Evolutionary conservation across 1,140 invertebrate species (phyloP).

Genomic region (Bombus balteatus): DNA sequence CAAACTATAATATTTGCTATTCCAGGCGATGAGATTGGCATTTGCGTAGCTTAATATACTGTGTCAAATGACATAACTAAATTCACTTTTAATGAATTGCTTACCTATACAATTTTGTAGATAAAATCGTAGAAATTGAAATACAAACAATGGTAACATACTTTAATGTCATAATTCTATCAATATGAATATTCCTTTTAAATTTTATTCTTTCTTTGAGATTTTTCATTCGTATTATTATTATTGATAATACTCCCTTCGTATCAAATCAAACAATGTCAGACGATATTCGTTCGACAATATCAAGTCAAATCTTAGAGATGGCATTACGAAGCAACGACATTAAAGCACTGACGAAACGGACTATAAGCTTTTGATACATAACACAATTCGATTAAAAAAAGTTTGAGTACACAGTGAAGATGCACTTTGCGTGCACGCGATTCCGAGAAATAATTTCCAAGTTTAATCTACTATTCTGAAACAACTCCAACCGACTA

Average conservation of each 20-base stretch:
- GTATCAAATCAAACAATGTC: too few species aligned
- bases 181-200: background rate
- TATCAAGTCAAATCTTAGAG: too few species aligned
- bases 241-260: too few species aligned
- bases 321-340: too few species aligned
- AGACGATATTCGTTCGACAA: too few species aligned
- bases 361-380: too few species aligned
- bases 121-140: background rate
- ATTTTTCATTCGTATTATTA: too few species aligned
- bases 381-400: too few species aligned
- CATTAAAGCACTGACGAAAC: too few species aligned
- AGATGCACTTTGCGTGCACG: background rate
- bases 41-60: conserved; percentile 52
- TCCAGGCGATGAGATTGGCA: conserved; percentile 66
- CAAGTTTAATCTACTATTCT: background rate
- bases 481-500: background rate
- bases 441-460: background rate
- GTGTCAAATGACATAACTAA: background rate
- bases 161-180: background rate
- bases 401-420: too few species aligned
- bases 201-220: background rate
- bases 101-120: background rate
- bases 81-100: background rate
- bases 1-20: background rate
- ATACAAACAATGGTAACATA: background rate